Evolutionary conservation across 2,113 vertebrate genomes (phyloP).

Genomic region (Anolis carolinensis): DNA sequence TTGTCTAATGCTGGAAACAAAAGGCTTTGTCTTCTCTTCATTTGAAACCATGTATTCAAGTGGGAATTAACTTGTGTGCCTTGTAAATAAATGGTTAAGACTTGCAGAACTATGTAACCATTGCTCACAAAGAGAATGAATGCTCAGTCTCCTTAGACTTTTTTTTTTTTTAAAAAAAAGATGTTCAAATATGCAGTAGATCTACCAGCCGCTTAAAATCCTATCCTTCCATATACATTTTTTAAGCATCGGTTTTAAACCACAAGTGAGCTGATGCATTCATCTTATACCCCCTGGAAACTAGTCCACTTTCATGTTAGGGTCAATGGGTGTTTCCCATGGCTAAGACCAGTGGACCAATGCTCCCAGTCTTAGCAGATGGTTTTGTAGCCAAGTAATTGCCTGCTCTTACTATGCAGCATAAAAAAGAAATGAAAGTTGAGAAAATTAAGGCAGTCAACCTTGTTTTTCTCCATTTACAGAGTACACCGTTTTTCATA

Average conservation of each 20-base stretch:
- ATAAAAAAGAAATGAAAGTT: too few relatives aligned
- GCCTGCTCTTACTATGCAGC: neutral
- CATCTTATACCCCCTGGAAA: neutral
- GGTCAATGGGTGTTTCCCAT: neutral
- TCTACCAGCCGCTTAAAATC: neutral
- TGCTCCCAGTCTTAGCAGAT: neutral
- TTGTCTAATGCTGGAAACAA: slow-evolving; percentile 53
- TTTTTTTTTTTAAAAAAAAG: neutral
- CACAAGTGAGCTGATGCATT: neutral
- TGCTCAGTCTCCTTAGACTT: neutral
- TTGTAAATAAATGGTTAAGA: slow-evolving; percentile 59
- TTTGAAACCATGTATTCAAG: slow-evolving; percentile 54
- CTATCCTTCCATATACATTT: too few relatives aligned
- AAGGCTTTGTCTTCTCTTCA: slow-evolving; percentile 57
- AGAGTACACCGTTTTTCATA: neutral
- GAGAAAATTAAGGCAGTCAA: neutral
- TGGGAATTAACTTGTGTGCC: slow-evolving; percentile 52
- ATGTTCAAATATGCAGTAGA: neutral
- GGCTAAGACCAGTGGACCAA: neutral
- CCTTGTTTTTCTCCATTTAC: neutral
- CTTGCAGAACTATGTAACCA: slow-evolving; percentile 50
- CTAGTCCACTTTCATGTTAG: neutral
- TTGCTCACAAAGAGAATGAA: slow-evolving; percentile 54
- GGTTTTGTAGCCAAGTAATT: neutral
- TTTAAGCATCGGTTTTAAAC: neutral